Conservation (phyloP, 2,797 vertebrate genomes). For the Sciurus carolinensis region DNA sequence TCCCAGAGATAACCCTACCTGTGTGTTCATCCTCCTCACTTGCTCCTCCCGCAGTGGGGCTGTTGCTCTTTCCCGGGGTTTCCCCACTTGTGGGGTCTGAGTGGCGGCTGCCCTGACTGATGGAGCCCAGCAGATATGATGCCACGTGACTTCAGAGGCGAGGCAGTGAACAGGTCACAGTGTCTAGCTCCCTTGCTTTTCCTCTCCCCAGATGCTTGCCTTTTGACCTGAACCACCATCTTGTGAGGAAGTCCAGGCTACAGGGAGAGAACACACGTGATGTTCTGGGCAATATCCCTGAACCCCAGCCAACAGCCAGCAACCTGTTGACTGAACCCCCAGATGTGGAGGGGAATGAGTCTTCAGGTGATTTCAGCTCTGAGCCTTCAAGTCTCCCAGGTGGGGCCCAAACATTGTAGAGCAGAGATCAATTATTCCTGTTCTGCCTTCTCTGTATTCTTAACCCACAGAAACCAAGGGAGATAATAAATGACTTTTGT, state of each 20-base stretch:
- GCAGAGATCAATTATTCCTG: not conserved
- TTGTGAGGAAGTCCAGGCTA: not conserved
- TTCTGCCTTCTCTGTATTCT: not conserved
- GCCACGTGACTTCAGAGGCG: not conserved
- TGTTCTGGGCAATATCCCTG: not conserved
- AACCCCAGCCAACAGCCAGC: not conserved
- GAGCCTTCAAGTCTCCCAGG: not conserved
- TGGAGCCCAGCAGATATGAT: not conserved
- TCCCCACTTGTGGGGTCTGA: not conserved
- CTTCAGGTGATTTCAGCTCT: not conserved
- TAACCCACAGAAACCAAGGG: not conserved
- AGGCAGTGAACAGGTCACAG: not conserved
- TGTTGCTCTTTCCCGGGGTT: not conserved
- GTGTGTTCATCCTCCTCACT: not conserved
- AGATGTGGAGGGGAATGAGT: accelerated
- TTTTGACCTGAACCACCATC: not conserved
- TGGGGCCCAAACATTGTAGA: not conserved
- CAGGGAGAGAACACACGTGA: not conserved
- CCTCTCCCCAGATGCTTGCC: not conserved
- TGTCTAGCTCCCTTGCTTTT: not conserved
- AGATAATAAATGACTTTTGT: not conserved
- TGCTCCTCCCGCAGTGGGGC: not conserved
- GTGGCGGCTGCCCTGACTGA: not conserved
- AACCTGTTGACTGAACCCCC: not conserved
- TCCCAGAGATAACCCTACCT: not conserved